These are phyloP conservation scores for Syrista parreyssii DNA, from an alignment of 2,888 invertebrate species.

Conservation along the genomic window DNA sequence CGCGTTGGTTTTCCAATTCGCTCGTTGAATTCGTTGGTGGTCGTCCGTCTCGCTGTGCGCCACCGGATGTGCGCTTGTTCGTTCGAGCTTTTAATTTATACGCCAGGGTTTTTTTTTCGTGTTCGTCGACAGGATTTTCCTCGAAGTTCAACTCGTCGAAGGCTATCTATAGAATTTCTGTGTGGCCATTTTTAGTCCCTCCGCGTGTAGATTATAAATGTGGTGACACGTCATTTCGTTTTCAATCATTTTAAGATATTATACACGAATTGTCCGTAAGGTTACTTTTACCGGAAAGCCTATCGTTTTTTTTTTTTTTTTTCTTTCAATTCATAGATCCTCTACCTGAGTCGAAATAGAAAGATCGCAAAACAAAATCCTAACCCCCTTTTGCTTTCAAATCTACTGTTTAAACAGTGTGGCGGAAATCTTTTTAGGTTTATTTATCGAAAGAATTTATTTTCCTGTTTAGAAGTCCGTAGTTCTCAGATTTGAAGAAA, in stretches of 20 bases:
- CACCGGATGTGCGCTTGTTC: conserved; percentile 10
- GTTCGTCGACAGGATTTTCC: not conserved
- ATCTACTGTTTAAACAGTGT: not conserved
- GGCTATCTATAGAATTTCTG: not conserved
- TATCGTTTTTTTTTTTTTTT: not conserved
- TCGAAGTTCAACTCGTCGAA: not conserved
- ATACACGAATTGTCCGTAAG: not conserved
- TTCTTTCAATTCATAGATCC: not conserved
- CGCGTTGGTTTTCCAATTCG: conserved; percentile 37
- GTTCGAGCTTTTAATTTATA: not conserved
- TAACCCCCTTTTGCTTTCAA: not conserved
- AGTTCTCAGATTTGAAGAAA: not conserved
- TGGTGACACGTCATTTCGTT: too few species aligned
- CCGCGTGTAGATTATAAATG: too few species aligned
- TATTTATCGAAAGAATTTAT: not conserved
- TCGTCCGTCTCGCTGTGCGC: conserved; percentile 25
- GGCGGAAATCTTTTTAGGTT: not conserved
- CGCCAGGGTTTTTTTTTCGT: not conserved
- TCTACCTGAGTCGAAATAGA: not conserved
- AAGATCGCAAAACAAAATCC: not conserved
- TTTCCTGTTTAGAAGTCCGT: not conserved
- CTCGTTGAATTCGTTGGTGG: conserved; percentile 23
- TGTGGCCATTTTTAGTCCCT: not conserved
- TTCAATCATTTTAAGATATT: not conserved
- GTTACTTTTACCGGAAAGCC: not conserved